Conservation (phyloP, 2,113 vertebrate species). For the Cinclus cinclus region DNA sequence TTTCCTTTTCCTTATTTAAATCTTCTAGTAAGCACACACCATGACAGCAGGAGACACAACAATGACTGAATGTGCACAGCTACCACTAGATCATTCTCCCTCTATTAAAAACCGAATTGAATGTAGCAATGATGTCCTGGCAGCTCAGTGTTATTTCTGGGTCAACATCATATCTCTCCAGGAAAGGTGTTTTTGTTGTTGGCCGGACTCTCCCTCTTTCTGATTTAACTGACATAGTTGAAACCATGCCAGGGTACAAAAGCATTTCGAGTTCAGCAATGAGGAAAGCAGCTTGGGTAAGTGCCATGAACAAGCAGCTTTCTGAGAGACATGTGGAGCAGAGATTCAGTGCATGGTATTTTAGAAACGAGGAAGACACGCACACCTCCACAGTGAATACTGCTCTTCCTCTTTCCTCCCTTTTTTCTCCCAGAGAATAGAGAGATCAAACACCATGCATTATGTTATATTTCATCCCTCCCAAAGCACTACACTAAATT, state of each 20-base stretch:
- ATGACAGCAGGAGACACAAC: background rate
- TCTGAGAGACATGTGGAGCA: conserved; percentile 27
- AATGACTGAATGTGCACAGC: background rate
- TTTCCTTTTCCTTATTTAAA: conserved; percentile 17
- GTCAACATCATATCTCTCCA: conserved; percentile 65
- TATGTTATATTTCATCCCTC: background rate
- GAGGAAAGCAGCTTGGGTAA: conserved; percentile 66
- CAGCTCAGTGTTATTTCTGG: conserved; percentile 50
- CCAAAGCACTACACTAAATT: background rate
- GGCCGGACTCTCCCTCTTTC: conserved; percentile 61
- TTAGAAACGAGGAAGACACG: background rate
- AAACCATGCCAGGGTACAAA: conserved; percentile 73
- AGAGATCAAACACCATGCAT: background rate
- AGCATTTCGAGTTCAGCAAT: conserved; percentile 73
- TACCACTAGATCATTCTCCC: conserved; percentile 17
- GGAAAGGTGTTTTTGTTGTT: conserved; percentile 68
- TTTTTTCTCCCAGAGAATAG: background rate
- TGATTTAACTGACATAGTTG: conserved; percentile 77
- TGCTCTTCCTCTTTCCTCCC: background rate
- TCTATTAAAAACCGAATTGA: conserved; percentile 51
- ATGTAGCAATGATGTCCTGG: conserved; percentile 22
- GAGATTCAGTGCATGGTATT: conserved; percentile 22
- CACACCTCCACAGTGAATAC: background rate
- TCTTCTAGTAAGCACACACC: background rate
- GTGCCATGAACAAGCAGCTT: conserved; percentile 66